Evolutionary conservation across 2,113 vertebrate genomes (phyloP), one percentile per base, ranked within the genome.

Genomic region (Myodes glareolus): DNA sequence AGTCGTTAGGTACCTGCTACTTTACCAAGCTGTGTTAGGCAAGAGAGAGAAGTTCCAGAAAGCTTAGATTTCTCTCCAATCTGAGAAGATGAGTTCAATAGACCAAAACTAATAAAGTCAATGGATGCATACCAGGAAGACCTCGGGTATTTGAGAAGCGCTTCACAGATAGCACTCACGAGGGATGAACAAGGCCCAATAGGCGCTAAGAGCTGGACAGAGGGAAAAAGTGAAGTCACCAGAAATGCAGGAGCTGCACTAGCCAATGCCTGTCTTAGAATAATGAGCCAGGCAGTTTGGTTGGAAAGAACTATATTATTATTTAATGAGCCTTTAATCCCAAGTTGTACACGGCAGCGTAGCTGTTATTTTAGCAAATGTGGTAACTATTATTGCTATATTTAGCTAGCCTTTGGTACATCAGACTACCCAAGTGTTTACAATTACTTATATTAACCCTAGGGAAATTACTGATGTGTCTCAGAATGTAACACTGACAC

Each of bases 331-430:
- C 75, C 88, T 97, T 97, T 97, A 98, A 97, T 96, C 55, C 95
- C 73, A 96, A 96, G 96, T 94, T 94, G 73, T 97, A 73, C 96
- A 94, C 36, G 95, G 94, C 91, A 97, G 91, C 1, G 95, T 94
- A 96, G 81, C 82, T 97, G 96, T 97, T 97, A 97, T 97, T 98
- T 97, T 97, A 97, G 95, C 77, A 45, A 97, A 97, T 96, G n/a
- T 97, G 97, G 93, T 95, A 97, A 87, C 68, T 97, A 96, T 98
- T 97, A 97, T 92, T 96, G 94, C 96, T 97, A 95, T 96, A 95
- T 97, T 98, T 98, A 96, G 95, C 90, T 82, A 96, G 91, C 65
- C 92, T 97, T 95, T 93, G 89, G 89, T 94, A 93, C 65, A 96
- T 94, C 94, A 93, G 94, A 91, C 91, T 95, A 73, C 67, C 90